phyloP scores from a whole-genome alignment of 2,797 vertebrate genomes.

The Sebastes nivosus region DNA sequence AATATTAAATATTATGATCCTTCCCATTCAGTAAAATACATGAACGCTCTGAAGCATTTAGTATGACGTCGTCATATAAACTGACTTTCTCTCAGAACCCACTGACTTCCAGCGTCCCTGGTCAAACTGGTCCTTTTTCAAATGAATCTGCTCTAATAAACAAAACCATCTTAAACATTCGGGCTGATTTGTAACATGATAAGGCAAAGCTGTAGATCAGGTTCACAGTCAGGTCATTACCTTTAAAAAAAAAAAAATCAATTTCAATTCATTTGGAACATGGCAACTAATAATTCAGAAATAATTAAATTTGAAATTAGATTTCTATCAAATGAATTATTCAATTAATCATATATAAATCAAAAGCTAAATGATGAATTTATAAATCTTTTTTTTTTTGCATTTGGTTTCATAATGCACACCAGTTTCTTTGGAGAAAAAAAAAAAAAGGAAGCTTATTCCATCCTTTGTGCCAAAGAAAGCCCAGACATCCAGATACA shows the following conservation, averaged over 20 bases:
- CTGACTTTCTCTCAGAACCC: no score
- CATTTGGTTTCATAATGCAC: slow-evolving; percentile 20
- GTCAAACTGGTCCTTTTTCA: neutral
- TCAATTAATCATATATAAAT: slow-evolving; percentile 8
- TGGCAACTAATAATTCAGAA: slow-evolving; percentile 10
- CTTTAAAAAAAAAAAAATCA: neutral
- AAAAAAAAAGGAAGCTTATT: slow-evolving; percentile 31
- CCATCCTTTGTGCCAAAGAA: slow-evolving; percentile 56
- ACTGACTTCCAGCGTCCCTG: no score
- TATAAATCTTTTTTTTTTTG: neutral
- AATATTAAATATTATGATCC: no score
- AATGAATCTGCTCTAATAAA: neutral
- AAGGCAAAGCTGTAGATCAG: neutral
- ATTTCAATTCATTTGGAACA: neutral
- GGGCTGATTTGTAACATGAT: neutral
- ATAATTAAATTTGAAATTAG: slow-evolving; percentile 13
- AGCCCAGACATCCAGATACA: slow-evolving; percentile 59
- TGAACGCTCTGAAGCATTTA: no score
- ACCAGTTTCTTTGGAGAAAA: neutral
- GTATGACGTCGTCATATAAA: no score
- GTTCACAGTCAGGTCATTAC: slow-evolving; percentile 11
- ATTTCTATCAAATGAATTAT: slow-evolving; percentile 13
- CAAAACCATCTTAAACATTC: neutral
- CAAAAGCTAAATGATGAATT: slow-evolving; percentile 7
- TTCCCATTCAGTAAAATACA: no score